A percentile compares a stretch with the other conserved stretches of the same genome.
These are phyloP conservation scores for Camponotus fellah DNA, from an alignment of 2,888 invertebrate genomes.

Conservation along the genomic window DNA sequence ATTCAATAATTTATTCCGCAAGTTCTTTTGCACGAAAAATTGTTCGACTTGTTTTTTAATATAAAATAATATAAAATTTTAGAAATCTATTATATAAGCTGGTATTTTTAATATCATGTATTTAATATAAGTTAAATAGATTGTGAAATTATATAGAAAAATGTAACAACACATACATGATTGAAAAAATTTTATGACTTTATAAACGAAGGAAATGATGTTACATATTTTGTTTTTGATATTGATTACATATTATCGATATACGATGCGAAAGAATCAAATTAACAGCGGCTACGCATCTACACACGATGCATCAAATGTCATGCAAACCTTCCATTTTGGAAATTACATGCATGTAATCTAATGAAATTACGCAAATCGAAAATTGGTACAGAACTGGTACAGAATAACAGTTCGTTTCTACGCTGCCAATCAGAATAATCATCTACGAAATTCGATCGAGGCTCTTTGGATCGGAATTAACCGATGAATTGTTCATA, in stretches of 20 bases:
- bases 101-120: too few relatives aligned
- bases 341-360: conserved; percentile 23
- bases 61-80: too few relatives aligned
- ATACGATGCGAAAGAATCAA: not conserved
- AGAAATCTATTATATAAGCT: not conserved
- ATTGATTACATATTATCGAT: not conserved
- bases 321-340: conserved; percentile 4
- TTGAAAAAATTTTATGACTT: not conserved
- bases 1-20: not conserved
- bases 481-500: conserved; percentile 56
- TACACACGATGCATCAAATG: not conserved
- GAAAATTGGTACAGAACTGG: not conserved
- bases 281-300: not conserved
- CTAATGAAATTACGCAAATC: conserved; percentile 14
- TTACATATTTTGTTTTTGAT: not conserved
- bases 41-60: not conserved
- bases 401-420: conserved; percentile 7
- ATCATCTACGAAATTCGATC: conserved; percentile 40
- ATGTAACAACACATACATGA: not conserved
- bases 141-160: not conserved
- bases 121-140: not conserved
- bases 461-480: conserved; percentile 36
- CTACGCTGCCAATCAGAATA: conserved; percentile 42
- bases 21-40: not conserved
- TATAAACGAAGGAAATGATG: not conserved